These are phyloP conservation scores for Macrotus californicus DNA, from an alignment of 2,113 vertebrate genomes.

Conservation along the genomic window DNA sequence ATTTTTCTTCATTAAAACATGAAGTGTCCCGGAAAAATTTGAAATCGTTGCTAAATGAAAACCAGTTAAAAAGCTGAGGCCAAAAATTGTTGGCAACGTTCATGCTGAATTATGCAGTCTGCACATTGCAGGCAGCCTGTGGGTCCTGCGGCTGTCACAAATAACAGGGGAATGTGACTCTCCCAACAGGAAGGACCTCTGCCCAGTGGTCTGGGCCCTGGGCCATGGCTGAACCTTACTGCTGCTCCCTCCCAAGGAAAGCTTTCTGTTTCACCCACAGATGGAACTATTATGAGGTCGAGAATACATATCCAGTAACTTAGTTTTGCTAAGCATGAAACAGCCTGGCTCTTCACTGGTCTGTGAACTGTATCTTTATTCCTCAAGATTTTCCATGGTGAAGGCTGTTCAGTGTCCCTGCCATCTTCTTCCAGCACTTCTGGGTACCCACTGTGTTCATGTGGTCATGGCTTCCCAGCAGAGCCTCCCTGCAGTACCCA, in stretches of 20 bases:
- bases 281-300: neutral
- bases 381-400: neutral
- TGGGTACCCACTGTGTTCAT: no score
- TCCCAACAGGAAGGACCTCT: conserved; percentile 58
- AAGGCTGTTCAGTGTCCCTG: fast-evolving
- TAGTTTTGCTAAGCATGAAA: neutral
- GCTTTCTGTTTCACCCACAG: conserved; percentile 23
- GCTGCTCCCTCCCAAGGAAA: conserved; percentile 47
- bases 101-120: conserved; percentile 42
- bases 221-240: neutral
- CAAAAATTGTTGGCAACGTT: conserved; percentile 53
- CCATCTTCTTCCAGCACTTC: neutral
- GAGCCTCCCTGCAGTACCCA: neutral
- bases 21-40: conserved; percentile 28
- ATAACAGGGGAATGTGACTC: conserved; percentile 39
- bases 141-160: conserved; percentile 51
- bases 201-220: conserved; percentile 35
- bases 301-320: conserved; percentile 5
- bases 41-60: conserved; percentile 64
- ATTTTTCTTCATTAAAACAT: conserved; percentile 62
- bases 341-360: neutral
- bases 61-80: conserved; percentile 48
- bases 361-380: neutral
- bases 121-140: conserved; percentile 53
- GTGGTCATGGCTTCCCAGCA: neutral